Evolutionary conservation across 1,140 invertebrate species (phyloP).

Genomic region (Tenebrio molitor): DNA sequence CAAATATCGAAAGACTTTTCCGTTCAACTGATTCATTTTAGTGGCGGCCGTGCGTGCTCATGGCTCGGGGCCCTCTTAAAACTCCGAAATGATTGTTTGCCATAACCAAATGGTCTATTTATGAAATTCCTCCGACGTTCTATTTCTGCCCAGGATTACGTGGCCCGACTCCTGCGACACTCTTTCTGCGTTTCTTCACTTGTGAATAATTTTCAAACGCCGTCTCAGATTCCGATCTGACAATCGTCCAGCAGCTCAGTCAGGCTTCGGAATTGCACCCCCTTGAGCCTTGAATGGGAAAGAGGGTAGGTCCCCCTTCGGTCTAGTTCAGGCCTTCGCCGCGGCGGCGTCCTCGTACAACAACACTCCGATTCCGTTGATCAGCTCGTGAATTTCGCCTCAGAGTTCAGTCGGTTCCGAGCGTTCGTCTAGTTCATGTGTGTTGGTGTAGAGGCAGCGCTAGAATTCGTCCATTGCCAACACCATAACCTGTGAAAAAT

Average conservation of each 20-base stretch:
- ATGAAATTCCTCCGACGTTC: background rate
- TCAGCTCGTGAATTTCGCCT: conserved; percentile 30
- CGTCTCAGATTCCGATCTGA: conserved; percentile 15
- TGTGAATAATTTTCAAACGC: too few species aligned
- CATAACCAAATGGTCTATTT: background rate
- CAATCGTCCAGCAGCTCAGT: conserved; percentile 24
- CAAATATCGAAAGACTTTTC: background rate
- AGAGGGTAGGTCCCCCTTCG: conserved; percentile 19
- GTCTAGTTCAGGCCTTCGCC: conserved; percentile 37
- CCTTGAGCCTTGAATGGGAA: conserved; percentile 3
- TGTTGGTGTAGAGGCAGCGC: conserved; percentile 43
- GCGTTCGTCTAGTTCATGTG: conserved; percentile 46
- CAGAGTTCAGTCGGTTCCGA: conserved; percentile 21
- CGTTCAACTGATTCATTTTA: background rate
- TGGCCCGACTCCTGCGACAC: too few species aligned
- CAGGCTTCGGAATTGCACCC: conserved; percentile 8
- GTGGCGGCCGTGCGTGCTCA: background rate
- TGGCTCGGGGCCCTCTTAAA: background rate
- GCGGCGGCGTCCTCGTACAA: conserved; percentile 18
- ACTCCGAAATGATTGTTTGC: background rate
- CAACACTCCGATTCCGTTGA: conserved; percentile 22
- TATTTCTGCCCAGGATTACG: background rate
- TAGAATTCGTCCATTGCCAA: conserved; percentile 8
- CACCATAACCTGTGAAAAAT: conserved; percentile 18
- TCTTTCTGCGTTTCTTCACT: background rate